A percentile compares a stretch with the other conserved stretches of the same genome.
Evolutionary conservation across 2,797 vertebrate species (phyloP).

Genomic region (Otus scops): DNA sequence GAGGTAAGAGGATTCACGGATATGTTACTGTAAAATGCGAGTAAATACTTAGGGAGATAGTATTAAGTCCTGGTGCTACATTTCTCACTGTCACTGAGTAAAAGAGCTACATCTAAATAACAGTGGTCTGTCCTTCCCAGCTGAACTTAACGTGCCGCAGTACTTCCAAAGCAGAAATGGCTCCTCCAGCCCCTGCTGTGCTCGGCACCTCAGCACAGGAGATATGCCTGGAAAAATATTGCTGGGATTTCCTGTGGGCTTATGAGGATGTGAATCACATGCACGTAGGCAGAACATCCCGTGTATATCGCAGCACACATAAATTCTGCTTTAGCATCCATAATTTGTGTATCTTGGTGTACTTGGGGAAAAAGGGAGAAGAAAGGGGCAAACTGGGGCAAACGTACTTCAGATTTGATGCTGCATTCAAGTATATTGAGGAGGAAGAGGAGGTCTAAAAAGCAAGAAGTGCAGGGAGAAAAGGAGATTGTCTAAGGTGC

Average conservation of each 20-base stretch:
- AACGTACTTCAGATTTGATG: not conserved
- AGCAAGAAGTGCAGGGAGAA: not conserved
- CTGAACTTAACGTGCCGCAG: not conserved
- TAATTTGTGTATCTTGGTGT: constrained; percentile 4
- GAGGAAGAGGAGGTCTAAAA: not conserved
- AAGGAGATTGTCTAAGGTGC: not conserved
- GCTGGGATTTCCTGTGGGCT: constrained; percentile 65
- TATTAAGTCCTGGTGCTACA: not conserved
- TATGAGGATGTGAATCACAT: constrained; percentile 51
- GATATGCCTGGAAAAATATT: constrained; percentile 63
- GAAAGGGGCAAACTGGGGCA: not conserved
- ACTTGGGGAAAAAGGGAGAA: not conserved
- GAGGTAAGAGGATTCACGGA: constrained; percentile 80
- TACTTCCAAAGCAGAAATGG: not conserved
- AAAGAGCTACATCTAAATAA: not conserved
- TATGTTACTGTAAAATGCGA: not conserved
- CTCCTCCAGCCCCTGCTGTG: constrained; percentile 45
- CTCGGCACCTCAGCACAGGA: constrained; percentile 41
- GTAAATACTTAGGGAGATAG: not conserved
- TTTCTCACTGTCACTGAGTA: not conserved
- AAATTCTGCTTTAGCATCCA: constrained; percentile 11
- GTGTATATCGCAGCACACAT: not conserved
- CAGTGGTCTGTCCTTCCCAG: not conserved
- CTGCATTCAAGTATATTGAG: not conserved
- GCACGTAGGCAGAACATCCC: constrained; percentile 54